Conservation (phyloP, 2,113 vertebrate genomes). For the Limnothrissa miodon region DNA sequence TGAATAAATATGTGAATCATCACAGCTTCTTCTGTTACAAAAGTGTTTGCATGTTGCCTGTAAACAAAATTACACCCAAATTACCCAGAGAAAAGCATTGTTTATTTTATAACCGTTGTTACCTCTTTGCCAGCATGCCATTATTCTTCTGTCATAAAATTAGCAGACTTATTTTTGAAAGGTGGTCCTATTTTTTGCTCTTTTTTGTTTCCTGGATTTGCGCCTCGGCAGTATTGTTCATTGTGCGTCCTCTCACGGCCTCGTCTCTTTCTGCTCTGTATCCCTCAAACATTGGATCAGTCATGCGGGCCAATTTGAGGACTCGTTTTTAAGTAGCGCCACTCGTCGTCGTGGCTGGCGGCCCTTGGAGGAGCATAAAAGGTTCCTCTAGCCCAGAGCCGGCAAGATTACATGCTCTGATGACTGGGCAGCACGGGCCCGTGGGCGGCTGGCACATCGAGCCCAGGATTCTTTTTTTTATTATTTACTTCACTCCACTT, state of each 20-base stretch:
- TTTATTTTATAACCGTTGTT: conserved; percentile 6
- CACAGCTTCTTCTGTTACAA: neutral
- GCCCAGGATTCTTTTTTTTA: no score
- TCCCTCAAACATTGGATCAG: conserved; percentile 29
- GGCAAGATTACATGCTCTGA: conserved; percentile 19
- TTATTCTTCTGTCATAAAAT: neutral
- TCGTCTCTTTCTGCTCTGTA: conserved; percentile 24
- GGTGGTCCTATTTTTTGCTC: neutral
- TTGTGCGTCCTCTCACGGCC: conserved; percentile 25
- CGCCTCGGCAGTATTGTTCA: conserved; percentile 16
- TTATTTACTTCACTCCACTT: no score
- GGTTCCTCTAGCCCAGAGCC: conserved; percentile 19
- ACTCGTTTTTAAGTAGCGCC: conserved; percentile 17
- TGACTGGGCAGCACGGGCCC: conserved; percentile 23
- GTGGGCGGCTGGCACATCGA: conserved; percentile 16
- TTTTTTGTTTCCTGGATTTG: neutral
- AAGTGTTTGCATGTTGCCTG: neutral
- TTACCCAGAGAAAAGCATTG: neutral
- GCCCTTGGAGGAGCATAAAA: conserved; percentile 22
- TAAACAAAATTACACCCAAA: neutral
- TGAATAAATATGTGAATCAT: neutral
- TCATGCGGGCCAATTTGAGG: conserved; percentile 29
- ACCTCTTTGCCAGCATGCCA: conserved; percentile 7
- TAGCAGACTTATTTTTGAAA: conserved; percentile 7
- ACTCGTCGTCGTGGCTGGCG: neutral